These are phyloP conservation scores for Ostrea denselamellosa DNA, from an alignment of 1,140 invertebrate species.

Conservation along the genomic window DNA sequence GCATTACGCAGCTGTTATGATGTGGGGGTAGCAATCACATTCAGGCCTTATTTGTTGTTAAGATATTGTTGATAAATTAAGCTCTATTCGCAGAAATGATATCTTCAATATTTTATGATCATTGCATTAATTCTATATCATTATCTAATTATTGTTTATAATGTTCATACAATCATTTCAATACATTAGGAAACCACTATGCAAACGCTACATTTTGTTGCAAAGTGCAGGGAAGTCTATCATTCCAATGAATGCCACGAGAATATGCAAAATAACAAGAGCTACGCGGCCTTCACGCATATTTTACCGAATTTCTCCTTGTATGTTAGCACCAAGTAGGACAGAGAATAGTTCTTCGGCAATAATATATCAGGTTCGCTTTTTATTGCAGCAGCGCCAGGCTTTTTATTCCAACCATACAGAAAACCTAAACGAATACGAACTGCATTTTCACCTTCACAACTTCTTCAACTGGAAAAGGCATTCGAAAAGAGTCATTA, in stretches of 20 bases:
- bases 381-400: constrained; percentile 66
- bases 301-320: background rate
- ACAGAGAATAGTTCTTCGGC: background rate
- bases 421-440: constrained; percentile 98
- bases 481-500: constrained; percentile 99
- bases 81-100: too few species aligned
- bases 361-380: background rate
- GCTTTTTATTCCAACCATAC: constrained; percentile 95
- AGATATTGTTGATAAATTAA: background rate
- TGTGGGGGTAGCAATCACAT: background rate
- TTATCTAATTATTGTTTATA: too few species aligned
- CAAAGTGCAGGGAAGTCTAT: background rate
- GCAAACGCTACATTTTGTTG: background rate
- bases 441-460: constrained; percentile 98
- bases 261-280: background rate
- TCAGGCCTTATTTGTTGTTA: background rate
- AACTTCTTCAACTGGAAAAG: constrained; percentile 97
- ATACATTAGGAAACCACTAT: background rate
- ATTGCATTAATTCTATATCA: too few species aligned
- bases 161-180: background rate
- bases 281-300: background rate
- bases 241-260: background rate
- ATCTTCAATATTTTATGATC: too few species aligned
- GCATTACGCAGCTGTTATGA: background rate
- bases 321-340: background rate